phyloP scores from a whole-genome alignment of 2,113 vertebrate genomes.

The Anhinga anhinga region DNA sequence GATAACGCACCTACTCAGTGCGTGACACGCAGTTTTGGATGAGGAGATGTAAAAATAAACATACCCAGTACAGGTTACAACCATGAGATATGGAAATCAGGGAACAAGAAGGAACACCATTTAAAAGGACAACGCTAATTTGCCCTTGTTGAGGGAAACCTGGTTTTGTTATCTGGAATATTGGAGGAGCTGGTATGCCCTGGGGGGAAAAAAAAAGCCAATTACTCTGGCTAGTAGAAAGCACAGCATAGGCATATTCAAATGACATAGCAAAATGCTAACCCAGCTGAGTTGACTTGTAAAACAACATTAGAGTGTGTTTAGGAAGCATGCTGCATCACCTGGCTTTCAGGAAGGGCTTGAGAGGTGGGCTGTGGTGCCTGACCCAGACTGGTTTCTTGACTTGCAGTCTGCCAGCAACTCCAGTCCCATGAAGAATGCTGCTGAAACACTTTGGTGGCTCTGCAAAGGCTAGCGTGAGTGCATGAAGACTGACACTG shows the following conservation, averaged over 20 bases:
- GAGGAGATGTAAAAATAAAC: background rate
- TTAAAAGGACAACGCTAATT: background rate
- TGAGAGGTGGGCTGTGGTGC: background rate
- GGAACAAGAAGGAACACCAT: background rate
- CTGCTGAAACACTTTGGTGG: background rate
- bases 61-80: background rate
- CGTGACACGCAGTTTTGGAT: background rate
- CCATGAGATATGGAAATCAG: background rate
- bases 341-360: background rate
- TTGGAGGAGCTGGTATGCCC: background rate
- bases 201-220: background rate
- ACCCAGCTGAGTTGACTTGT: background rate
- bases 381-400: background rate
- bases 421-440: fast-evolving
- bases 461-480: background rate
- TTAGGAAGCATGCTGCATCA: background rate
- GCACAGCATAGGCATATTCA: background rate
- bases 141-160: background rate
- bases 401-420: background rate
- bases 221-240: background rate
- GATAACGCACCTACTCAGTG: background rate
- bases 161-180: background rate
- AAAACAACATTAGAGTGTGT: background rate
- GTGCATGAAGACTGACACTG: background rate
- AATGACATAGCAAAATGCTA: background rate